Base-by-base conservation (phyloP, 2,113 vertebrate species). In the Sapajus apella region DNA sequence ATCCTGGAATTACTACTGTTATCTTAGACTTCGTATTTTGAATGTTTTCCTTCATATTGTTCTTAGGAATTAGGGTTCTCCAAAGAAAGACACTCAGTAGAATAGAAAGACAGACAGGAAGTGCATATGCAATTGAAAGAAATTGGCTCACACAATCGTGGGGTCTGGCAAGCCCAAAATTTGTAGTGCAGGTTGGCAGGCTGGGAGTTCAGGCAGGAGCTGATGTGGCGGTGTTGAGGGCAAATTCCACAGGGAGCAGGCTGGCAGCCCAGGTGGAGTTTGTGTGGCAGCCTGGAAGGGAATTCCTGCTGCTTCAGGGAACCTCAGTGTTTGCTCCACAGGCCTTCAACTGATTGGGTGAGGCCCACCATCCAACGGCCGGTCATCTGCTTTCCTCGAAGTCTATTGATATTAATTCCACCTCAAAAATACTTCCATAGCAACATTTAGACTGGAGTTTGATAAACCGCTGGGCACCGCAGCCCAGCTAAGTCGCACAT, bases 401-500 rank as follows among this genome's bases (percentile, higher is more conserved):
- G 35, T 6, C 35, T 2, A 3, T 9, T 1, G 21, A 52, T 8
- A 8, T 2, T 20, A 6, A 27, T 10, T 25, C 17, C 45, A 4
- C 37, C 83, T 66, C 5, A 47, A 55, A 68, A 13, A 3, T 2
- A 4, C 61, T 17, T 79, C 66, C 40, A 2, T 9, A 5, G 61
- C 3, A 3, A 55, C 86, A 4, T 12, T 30, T 55, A 35, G 40
- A 6, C 73, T 76, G 25, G 40, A 45, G 50, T 18, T 55, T 12
- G 35, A 43, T 14, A 40, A 30, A 32, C 20, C 6, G 35, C 13
- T 25, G 64, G 40, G 27, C 40, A 12, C 35, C 21, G 40, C 6
- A 14, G 27, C 17, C 43, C 6, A 45, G 25, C 9, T 68, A 1
- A 1, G 50, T 0, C 20, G 25, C 27, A 4, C 3, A 0, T 2